These are phyloP conservation scores for Rhysida immarginata DNA, from an alignment of 1,140 invertebrate genomes.

Conservation along the genomic window DNA sequence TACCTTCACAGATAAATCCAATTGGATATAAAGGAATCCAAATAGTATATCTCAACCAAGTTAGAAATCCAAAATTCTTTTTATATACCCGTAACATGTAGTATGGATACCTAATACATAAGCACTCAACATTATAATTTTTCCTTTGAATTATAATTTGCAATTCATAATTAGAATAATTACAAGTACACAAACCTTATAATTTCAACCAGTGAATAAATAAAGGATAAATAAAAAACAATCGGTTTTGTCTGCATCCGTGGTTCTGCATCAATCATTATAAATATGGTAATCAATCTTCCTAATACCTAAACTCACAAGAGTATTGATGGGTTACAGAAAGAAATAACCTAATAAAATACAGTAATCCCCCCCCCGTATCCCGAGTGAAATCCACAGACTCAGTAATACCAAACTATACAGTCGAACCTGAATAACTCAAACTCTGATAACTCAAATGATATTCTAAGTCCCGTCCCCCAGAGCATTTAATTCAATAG, in stretches of 20 bases:
- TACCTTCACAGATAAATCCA: constrained; percentile 70
- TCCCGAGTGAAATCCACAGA: too few species aligned
- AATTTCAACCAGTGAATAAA: constrained; percentile 66
- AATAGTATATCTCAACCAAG: constrained; percentile 79
- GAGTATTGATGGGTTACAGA: too few species aligned
- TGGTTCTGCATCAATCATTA: constrained; percentile 65
- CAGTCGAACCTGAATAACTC: too few species aligned
- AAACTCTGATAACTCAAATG: too few species aligned
- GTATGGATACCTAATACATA: constrained; percentile 58
- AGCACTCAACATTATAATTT: not conserved
- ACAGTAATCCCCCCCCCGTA: too few species aligned
- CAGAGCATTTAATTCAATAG: too few species aligned
- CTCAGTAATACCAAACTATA: too few species aligned
- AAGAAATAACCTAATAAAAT: too few species aligned
- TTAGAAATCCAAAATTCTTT: constrained; percentile 55
- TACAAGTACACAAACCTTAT: constrained; percentile 41
- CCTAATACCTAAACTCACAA: constrained; percentile 59
- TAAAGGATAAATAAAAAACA: constrained; percentile 67
- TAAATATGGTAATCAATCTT: constrained; percentile 61
- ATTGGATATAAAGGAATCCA: constrained; percentile 87
- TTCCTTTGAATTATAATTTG: not conserved
- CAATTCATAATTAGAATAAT: not conserved
- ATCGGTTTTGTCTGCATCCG: constrained; percentile 72
- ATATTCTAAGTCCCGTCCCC: too few species aligned
- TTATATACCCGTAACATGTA: constrained; percentile 69